Conservation (phyloP, 2,113 vertebrate species). For the Cygnus buccinator region DNA sequence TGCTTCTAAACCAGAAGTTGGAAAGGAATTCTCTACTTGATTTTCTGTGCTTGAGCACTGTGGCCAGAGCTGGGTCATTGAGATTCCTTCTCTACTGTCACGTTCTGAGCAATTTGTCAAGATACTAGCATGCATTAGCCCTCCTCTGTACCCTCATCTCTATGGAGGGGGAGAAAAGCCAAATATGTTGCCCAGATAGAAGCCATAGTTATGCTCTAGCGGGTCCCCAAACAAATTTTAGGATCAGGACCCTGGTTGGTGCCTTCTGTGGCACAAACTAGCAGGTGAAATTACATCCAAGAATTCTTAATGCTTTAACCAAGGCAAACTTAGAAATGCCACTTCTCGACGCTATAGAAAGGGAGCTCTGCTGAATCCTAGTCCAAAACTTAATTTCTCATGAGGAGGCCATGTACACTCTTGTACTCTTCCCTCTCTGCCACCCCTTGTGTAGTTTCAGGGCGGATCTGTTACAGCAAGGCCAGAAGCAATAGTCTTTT, state of each 20-base stretch:
- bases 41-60: background rate
- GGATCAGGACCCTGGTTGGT: accelerated
- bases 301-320: background rate
- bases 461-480: background rate
- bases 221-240: background rate
- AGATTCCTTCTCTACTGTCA: background rate
- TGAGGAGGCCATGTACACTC: background rate
- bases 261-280: background rate
- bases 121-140: background rate
- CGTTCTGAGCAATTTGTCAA: background rate
- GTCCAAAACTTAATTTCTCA: background rate
- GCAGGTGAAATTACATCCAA: background rate
- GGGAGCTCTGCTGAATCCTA: background rate
- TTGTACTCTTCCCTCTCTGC: background rate
- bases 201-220: background rate
- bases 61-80: background rate
- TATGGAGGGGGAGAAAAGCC: background rate
- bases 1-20: background rate
- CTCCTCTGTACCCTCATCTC: background rate
- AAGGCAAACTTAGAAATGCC: background rate
- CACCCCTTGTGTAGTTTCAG: background rate
- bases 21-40: background rate
- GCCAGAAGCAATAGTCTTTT: background rate
- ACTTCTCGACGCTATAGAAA: background rate
- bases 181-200: background rate